A percentile compares a stretch with the other conserved stretches of the same genome.
phyloP scores from a whole-genome alignment of 1,140 invertebrate species.

The Goniozus legneri region DNA sequence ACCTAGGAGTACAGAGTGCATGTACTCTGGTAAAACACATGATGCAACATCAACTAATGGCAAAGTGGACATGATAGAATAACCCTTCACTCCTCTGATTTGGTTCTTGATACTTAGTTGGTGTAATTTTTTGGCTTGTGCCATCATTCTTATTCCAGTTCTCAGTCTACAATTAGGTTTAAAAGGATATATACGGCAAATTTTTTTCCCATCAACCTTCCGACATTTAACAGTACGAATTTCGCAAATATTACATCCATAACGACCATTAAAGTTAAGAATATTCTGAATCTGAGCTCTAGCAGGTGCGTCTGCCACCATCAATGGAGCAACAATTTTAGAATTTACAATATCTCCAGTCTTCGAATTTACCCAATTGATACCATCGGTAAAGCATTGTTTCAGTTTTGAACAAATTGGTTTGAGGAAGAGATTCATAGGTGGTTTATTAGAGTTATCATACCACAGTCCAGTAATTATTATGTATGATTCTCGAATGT shows the following conservation, averaged over 20 bases:
- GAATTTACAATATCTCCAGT: slow-evolving; percentile 9
- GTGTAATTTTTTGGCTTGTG: slow-evolving; percentile 7
- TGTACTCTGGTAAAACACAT: slow-evolving; percentile 18
- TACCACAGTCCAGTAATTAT: background rate
- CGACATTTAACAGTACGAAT: slow-evolving; percentile 3
- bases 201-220: background rate
- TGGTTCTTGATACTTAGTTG: background rate
- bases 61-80: slow-evolving; percentile 10
- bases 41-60: slow-evolving; percentile 15
- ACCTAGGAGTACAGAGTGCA: slow-evolving; percentile 20
- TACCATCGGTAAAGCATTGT: background rate
- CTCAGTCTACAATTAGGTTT: slow-evolving; percentile 1
- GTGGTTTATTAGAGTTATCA: background rate
- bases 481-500: background rate
- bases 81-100: slow-evolving; percentile 17
- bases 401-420: background rate
- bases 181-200: background rate
- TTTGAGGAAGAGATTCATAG: background rate
- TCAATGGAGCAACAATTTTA: slow-evolving; percentile 17
- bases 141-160: slow-evolving; percentile 8
- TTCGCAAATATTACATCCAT: slow-evolving; percentile 24
- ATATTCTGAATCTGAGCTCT: slow-evolving; percentile 20
- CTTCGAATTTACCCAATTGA: slow-evolving; percentile 4
- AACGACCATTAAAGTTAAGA: slow-evolving; percentile 12
- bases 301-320: slow-evolving; percentile 20